Evolutionary conservation across 2,113 vertebrate genomes (phyloP).

Genomic region (Cebus imitator): DNA sequence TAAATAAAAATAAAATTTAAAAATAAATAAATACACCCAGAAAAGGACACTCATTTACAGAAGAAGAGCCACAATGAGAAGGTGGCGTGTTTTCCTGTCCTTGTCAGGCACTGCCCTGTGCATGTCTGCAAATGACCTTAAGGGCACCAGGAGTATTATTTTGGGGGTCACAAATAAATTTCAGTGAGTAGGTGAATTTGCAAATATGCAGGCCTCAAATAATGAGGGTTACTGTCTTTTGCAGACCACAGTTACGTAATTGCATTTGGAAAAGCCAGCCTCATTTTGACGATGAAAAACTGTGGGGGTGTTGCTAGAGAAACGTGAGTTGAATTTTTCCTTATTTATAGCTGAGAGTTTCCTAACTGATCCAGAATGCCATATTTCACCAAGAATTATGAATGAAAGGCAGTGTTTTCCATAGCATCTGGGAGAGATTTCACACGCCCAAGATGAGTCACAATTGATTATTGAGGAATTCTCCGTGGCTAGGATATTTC

Average conservation of each 20-base stretch:
- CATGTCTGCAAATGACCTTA: not conserved
- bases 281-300: not conserved
- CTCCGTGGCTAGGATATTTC: not conserved
- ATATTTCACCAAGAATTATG: not conserved
- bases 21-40: not conserved
- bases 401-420: not conserved
- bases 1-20: too few relatives aligned
- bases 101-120: not conserved
- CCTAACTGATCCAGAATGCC: not conserved
- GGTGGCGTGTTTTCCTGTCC: not conserved
- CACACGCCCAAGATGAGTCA: not conserved
- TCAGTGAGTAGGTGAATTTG: not conserved
- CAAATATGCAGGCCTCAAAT: not conserved
- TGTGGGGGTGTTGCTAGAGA: not conserved
- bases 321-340: not conserved
- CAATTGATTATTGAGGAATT: not conserved
- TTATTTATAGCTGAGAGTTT: not conserved
- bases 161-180: not conserved
- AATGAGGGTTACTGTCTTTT: not conserved
- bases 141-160: not conserved
- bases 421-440: not conserved
- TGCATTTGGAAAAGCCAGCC: not conserved
- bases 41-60: not conserved
- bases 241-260: rapidly evolving
- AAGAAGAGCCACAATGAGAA: not conserved